Base-by-base conservation (phyloP, 1,140 invertebrate genomes). In the Branchinecta lindahli region DNA sequence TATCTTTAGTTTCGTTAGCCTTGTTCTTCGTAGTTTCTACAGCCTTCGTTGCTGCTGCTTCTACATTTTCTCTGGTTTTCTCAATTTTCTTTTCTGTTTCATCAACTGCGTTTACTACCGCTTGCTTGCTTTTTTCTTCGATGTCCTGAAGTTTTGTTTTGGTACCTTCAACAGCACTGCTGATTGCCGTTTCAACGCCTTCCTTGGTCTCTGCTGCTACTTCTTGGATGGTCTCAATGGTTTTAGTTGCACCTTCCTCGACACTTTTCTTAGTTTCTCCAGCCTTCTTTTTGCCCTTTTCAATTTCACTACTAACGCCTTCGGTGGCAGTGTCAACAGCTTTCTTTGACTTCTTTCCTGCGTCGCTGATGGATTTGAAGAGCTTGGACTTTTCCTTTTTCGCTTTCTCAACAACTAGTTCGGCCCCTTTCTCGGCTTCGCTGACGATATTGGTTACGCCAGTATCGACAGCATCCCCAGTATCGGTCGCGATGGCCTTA, bases 321-420 rank as follows among this genome's bases (percentile, higher is more conserved):
- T 61, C 18, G 12, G 52, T 6, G 18, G 18, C 52, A 15, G 12
- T 20, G 52, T 61, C 52, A 12, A 20, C 52, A 61, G 18, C 52
- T 61, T 61, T 61, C 18, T 61, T 61, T 20, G 52, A 61, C 18
- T 61, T 61, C 18, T 61, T 61, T 61, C 52, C 52, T 61, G 52
- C 52, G 52, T 61, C 52, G 18, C 52, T 61, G 52, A 61, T 61
- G 4, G 52, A 61, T 61, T 61, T 61, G 18, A 61, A 61, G 12
- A 61, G 12, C 18, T 61, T 61, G 12, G 52, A 15, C 52, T 61
- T 61, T 20, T 61, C 52, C 18, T 61, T 61, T 61, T 61, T 61
- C 12, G 52, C 52, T 20, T 15, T 20, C 12, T 61, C 18, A 12
- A 61, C 52, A 61, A 12, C 52, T 20, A 15, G 12, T 61, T 61